phyloP scores from a whole-genome alignment of 2,113 vertebrate genomes.

The Nothocercus nigrocapillus region DNA sequence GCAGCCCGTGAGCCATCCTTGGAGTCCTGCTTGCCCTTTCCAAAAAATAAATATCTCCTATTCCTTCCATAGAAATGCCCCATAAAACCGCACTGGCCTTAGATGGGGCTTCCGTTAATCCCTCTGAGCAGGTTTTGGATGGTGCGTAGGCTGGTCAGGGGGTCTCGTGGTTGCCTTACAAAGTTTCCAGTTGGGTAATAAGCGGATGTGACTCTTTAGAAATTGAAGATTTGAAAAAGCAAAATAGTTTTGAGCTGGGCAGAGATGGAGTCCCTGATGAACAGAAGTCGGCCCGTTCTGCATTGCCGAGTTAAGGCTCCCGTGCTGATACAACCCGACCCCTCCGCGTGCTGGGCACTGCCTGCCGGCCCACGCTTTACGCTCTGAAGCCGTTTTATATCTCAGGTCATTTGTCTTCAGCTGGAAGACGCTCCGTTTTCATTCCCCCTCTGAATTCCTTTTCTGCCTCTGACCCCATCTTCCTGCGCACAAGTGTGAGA shows the following conservation, averaged over 20 bases:
- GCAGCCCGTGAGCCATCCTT: background rate
- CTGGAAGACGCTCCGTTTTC: constrained; percentile 14
- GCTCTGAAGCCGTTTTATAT: constrained; percentile 50
- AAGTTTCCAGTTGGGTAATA: background rate
- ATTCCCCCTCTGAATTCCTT: constrained; percentile 23
- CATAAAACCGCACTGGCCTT: background rate
- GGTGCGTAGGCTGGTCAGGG: background rate
- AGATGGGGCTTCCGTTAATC: background rate
- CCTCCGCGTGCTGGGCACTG: background rate
- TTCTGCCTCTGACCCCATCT: constrained; percentile 19
- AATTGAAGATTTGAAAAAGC: background rate
- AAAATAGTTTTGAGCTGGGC: background rate
- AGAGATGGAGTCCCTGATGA: background rate
- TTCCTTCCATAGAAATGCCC: background rate
- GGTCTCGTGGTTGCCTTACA: rapidly evolving
- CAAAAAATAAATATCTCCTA: background rate
- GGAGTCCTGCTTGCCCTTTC: background rate
- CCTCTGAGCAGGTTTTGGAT: background rate
- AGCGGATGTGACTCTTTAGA: background rate
- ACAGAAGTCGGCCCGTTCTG: background rate
- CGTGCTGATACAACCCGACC: constrained; percentile 1
- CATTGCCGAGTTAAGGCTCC: background rate
- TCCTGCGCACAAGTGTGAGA: constrained; percentile 47
- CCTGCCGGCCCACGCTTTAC: background rate
- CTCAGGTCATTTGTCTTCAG: constrained; percentile 11